These are phyloP conservation scores for Drosophila anomelani DNA, from an alignment of 2,888 invertebrate genomes.

Conservation along the genomic window DNA sequence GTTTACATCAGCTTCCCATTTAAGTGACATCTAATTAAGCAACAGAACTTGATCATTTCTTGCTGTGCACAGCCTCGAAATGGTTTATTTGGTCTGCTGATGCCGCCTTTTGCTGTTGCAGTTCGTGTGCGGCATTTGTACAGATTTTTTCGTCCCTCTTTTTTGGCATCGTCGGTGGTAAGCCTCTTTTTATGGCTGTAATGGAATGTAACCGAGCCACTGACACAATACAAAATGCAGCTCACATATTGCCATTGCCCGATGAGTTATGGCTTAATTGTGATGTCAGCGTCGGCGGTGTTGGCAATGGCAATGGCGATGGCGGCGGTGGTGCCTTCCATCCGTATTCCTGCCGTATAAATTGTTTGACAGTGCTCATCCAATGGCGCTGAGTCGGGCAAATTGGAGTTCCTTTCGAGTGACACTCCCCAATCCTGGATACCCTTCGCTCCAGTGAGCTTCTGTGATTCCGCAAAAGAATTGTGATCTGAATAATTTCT, in stretches of 20 bases:
- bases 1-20: neutral
- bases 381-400: constrained; percentile 10
- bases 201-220: constrained; percentile 71
- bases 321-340: constrained; percentile 7
- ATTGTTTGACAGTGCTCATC: constrained; percentile 35
- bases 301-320: constrained; percentile 6
- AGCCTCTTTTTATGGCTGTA: constrained; percentile 64
- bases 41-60: neutral
- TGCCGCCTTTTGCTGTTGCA: constrained; percentile 24
- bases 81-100: constrained; percentile 29
- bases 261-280: constrained; percentile 71
- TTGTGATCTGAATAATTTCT: constrained; percentile 20
- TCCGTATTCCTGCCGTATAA: constrained; percentile 21
- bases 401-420: constrained; percentile 7
- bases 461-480: neutral
- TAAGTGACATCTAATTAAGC: neutral
- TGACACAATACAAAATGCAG: constrained; percentile 49
- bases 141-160: constrained; percentile 30
- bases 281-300: constrained; percentile 40
- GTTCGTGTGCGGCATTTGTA: constrained; percentile 52
- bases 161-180: constrained; percentile 38
- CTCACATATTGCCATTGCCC: constrained; percentile 49
- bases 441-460: constrained; percentile 4
- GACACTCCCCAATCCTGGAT: neutral
- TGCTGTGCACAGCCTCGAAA: constrained; percentile 6